Evolutionary conservation across 2,888 invertebrate genomes (phyloP), one percentile per base, ranked within the genome.

Genomic region (Drosophila eohydei): DNA sequence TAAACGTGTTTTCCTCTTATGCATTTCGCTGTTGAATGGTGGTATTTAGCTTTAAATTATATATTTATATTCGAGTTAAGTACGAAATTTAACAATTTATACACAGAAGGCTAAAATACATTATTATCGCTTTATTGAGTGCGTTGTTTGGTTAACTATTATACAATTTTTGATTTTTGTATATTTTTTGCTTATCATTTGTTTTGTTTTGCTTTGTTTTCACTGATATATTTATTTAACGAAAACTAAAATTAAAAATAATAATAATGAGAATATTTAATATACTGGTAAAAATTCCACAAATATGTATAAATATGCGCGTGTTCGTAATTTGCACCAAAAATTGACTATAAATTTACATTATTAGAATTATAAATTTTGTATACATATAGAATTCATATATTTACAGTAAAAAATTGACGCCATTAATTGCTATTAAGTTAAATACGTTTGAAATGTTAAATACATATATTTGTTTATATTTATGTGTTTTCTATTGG

Each of bases 341-440:
- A 77, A 85, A 82, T 89, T 85, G 76, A 89, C 90, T 75, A 78
- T 74, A 71, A 81, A 71, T 71, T 52, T 88, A 83, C 70, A 82
- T 63, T 84, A 68, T 68, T 71, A 52, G 52, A 81, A 71, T 69
- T 61, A 55, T 51, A 60, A 62, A 70, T 62, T 54, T 66, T 85
- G 67, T 79, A 64, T 85, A 75, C 65, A 74, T 78, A 56, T 54
- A 52, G 71, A 71, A 57, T 78, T 60, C 44, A 69, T 73, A 71
- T 77, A 66, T 88, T 72, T 79, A 84, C 85, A 88, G 72, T 79
- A 74, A 66, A 75, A 89, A 86, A 90, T 90, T 87, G 86, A 87
- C 86, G 68, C 69, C 74, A 76, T 80, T 86, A 86, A 89, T 90
- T 87, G 90, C 90, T 74, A 70, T 85, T 51, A 71, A 63, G 67